Conservation (phyloP, 2,113 vertebrate genomes). For the Naja naja region DNA sequence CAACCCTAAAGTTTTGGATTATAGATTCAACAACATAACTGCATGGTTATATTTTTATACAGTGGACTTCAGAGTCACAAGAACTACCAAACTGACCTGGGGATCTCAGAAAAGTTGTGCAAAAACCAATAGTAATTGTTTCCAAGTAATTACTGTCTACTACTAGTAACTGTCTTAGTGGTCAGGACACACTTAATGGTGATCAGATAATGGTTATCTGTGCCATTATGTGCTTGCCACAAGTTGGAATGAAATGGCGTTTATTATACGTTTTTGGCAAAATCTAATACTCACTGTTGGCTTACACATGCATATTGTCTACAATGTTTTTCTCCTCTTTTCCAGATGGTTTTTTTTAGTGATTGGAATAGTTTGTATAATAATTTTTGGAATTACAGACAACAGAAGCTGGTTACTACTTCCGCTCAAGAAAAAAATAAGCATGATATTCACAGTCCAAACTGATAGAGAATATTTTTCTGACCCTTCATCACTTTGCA, state of each 20-base stretch:
- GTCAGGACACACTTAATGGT: not conserved
- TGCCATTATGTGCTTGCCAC: not conserved
- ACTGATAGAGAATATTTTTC: not conserved
- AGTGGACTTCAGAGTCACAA: not conserved
- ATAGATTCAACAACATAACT: not conserved
- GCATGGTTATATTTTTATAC: not conserved
- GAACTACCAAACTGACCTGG: not conserved
- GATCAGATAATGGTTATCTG: not conserved
- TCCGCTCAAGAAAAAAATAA: not conserved
- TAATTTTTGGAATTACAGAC: not conserved
- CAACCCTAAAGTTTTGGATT: not conserved
- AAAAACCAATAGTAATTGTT: not conserved
- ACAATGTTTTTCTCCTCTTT: not conserved
- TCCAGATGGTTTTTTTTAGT: not conserved
- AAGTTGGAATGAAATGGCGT: not conserved
- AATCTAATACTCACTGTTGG: not conserved
- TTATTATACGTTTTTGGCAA: not conserved
- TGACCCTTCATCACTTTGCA: not conserved
- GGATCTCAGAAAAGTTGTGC: not conserved
- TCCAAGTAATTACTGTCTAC: not conserved
- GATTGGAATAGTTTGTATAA: not conserved
- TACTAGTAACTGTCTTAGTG: not conserved
- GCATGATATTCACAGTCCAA: not conserved
- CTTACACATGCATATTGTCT: not conserved
- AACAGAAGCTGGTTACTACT: not conserved